These are phyloP conservation scores for Smithornis capensis DNA, from an alignment of 2,113 vertebrate genomes.

Conservation along the genomic window DNA sequence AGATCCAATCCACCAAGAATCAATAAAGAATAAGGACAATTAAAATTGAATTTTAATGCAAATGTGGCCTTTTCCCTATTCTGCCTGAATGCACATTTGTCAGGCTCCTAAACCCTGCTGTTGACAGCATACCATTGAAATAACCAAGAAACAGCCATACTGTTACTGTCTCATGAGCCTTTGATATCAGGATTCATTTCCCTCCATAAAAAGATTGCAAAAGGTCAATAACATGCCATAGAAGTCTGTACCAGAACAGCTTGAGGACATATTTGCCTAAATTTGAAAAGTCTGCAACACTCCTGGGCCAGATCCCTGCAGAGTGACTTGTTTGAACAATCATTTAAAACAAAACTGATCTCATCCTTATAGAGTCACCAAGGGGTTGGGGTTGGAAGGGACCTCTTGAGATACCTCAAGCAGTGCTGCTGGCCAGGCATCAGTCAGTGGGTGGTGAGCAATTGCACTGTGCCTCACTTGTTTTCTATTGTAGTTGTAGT, in stretches of 20 bases:
- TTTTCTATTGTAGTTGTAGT: background rate
- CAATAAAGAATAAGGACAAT: conserved; percentile 77
- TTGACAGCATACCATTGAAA: conserved; percentile 66
- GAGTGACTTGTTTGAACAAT: background rate
- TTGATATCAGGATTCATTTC: conserved; percentile 64
- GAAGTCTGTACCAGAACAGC: background rate
- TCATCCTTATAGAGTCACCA: background rate
- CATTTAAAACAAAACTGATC: background rate
- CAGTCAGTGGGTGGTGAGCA: background rate
- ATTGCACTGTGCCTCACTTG: background rate
- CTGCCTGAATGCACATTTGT: conserved; percentile 70
- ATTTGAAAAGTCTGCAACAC: background rate
- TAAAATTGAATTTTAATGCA: conserved; percentile 81
- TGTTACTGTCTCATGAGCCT: conserved; percentile 64
- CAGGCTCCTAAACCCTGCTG: conserved; percentile 47
- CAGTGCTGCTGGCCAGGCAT: background rate
- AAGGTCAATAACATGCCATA: conserved; percentile 59
- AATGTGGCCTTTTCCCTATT: conserved; percentile 81
- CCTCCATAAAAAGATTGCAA: conserved; percentile 37
- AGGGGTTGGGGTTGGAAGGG: background rate
- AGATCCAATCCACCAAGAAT: conserved; percentile 67
- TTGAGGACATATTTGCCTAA: background rate
- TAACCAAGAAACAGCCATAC: conserved; percentile 30
- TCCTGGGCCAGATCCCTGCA: background rate
- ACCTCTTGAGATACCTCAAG: background rate